Evolutionary conservation across 2,113 vertebrate species (phyloP).

Genomic region (Mystacornis crossleyi): DNA sequence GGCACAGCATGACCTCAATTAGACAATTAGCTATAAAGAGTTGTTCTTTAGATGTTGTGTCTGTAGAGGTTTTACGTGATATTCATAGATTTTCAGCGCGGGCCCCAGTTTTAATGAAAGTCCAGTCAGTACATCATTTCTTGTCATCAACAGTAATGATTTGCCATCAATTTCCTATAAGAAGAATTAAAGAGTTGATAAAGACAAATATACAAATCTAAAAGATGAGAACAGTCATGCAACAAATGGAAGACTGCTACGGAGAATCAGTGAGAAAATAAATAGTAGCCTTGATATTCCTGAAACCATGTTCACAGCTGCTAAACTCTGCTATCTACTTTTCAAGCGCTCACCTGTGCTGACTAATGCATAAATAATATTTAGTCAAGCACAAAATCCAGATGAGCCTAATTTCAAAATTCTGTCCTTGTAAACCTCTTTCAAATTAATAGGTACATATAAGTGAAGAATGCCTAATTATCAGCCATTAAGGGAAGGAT

Average conservation of each 20-base stretch:
- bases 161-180: conserved; percentile 98
- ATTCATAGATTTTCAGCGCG: conserved; percentile 98
- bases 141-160: conserved; percentile 97
- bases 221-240: conserved; percentile 32
- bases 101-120: conserved; percentile 98
- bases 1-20: conserved; percentile 59
- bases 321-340: not conserved
- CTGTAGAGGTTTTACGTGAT: conserved; percentile 96
- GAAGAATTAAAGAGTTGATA: conserved; percentile 65
- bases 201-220: conserved; percentile 44
- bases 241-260: not conserved
- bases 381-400: conserved; percentile 4
- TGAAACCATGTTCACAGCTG: not conserved
- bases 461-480: not conserved
- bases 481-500: not conserved
- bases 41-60: conserved; percentile 94
- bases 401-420: conserved; percentile 4
- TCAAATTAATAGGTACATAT: not conserved
- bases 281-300: not conserved
- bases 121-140: conserved; percentile 96
- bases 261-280: not conserved
- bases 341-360: not conserved
- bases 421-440: not conserved
- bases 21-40: conserved; percentile 81
- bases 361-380: not conserved